Base-by-base conservation (phyloP, 2,113 vertebrate species). In the Periophthalmus modestus region DNA sequence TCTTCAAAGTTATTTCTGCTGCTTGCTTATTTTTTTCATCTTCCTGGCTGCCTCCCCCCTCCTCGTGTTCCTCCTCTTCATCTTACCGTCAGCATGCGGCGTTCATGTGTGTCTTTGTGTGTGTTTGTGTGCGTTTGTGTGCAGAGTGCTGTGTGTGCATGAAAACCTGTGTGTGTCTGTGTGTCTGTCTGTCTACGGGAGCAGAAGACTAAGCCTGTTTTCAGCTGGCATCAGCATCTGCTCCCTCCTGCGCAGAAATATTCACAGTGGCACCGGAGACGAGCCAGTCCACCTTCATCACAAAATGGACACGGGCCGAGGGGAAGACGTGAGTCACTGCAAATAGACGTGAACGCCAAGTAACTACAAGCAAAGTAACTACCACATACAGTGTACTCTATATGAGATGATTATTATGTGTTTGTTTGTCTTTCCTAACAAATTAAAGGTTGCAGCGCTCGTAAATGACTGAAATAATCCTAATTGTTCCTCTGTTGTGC, bases 191-290 rank as follows among this genome's bases (percentile, higher is more conserved):
- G 65, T 72, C 15, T 39, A 0, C 13, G 39, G 13, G 52, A 59
- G 66, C 36, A 28, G 59, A 67, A n/a, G 36, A 46, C 43, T 85
- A 94, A 93, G 92, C 95, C 95, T 95, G 95, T 97, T 96, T 97
- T 95, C 94, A 96, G 96, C 94, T 93, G 92, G 92, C 94, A 93
- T 96, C 95, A 96, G 95, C 95, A 96, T 95, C 94, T 94, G 93
- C 75, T 57, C 50, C 94, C 93, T 94, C 92, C 93, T 93, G 93
- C 89, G 93, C 91, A 94, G 93, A 93, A 95, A 94, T 87, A 92
- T 94, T 93, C 94, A 93, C 92, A 92, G 92, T 89, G 91, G 88
- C 92, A 92, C 90, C 89, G 92, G 12, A 92, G 86, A 91, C 21
- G 46, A 76, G 92, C 94, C 93, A 47, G 19, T 66, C 36, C 63